Base-by-base conservation (phyloP, 2,888 invertebrate species). In the Dynastes grantii region DNA sequence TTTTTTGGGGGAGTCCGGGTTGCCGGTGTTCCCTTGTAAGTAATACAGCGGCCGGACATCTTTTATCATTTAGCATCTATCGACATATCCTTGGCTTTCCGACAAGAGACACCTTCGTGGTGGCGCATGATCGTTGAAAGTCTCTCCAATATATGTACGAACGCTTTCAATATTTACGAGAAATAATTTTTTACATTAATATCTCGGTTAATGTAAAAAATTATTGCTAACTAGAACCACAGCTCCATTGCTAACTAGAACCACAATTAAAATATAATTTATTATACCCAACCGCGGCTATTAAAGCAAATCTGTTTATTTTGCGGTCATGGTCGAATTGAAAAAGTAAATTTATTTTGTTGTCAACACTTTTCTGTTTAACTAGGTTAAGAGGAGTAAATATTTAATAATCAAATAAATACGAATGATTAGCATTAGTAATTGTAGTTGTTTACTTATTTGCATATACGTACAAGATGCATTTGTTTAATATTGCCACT, bases 351-450 rank as follows among this genome's bases (percentile, higher is more conserved):
- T 67, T 67, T 49, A 49, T 67, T 16, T 67, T 22, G 13, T 5
- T 67, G 27, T 61, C 65, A 65, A 3, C 67, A 68, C 45, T 68
- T 68, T 68, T 5, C 67, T 16, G 9, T 16, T 27, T 68, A 68
- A 68, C 49, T 68, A 49, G 67, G 67, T 68, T 68, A 68, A 68
- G 67, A 27, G 51, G 49, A 27, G 45, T 9, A 68, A 68, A 68
- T 68, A 68, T 68, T 68, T 51, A 49, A 51, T 51, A 16, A 8
- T 27, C 16, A 49, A 49, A 68, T 68, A 49, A 68, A 49, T 37
- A 22, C n/a, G 49, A 11, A n/a, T 68, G 49, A 45, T 68, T 68
- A 45, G 16, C 49, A 11, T n/a, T 67, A 13, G 40, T 16, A 68
- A 68, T 68, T 68, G 49, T 29, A 22, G 27, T 8, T 68, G 68